These are phyloP conservation scores for Liolophura sinensis DNA, from an alignment of 1,140 invertebrate genomes.

Conservation along the genomic window DNA sequence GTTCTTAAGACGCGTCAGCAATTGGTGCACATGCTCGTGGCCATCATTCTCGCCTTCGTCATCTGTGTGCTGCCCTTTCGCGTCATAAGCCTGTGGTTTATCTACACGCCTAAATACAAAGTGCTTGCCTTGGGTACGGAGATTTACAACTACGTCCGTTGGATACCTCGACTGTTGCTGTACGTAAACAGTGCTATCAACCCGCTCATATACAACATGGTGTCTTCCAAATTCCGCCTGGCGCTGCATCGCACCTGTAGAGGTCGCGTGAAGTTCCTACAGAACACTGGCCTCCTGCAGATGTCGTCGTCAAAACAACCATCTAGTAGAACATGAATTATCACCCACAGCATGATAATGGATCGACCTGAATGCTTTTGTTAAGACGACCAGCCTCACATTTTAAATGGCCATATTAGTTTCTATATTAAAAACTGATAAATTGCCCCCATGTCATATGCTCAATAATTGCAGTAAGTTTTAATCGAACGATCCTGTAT, in stretches of 20 bases:
- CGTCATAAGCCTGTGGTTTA: constrained; percentile 26
- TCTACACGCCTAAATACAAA: constrained; percentile 15
- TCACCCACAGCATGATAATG: no score
- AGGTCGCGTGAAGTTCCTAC: no score
- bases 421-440: no score
- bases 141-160: constrained; percentile 25
- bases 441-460: no score
- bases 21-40: constrained; percentile 35
- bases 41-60: constrained; percentile 37
- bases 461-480: no score
- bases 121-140: constrained; percentile 20
- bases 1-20: constrained; percentile 7
- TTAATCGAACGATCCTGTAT: no score
- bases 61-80: constrained; percentile 37
- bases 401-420: no score
- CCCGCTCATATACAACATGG: constrained; percentile 41
- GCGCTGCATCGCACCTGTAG: constrained; percentile 28
- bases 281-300: no score
- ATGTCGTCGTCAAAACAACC: no score
- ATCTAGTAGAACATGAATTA: no score
- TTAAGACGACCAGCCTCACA: no score
- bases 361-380: no score
- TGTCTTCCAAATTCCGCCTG: constrained; percentile 37
- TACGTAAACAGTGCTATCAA: constrained; percentile 41
- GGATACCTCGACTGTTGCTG: constrained; percentile 28